Evolutionary conservation across 2,888 invertebrate species (phyloP), one percentile per base, ranked within the genome.

Genomic region (Drosophila setosimentum): DNA sequence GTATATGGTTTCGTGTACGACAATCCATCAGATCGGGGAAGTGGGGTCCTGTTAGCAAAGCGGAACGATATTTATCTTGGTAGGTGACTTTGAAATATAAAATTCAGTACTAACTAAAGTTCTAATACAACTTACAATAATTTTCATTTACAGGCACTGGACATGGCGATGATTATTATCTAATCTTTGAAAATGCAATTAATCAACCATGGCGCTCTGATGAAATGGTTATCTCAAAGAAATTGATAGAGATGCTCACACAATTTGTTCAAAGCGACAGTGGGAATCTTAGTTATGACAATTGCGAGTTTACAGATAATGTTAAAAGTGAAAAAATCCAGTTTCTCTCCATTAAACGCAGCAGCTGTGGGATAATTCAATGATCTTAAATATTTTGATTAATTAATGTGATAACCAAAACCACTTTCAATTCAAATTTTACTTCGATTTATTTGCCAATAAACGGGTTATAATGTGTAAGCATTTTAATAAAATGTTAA

Each of bases 1-100:
- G 63, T 76, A 5, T 76, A 73, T 24, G 48, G 62, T 68, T 96
- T 96, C 89, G 93, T 94, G n/a, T 96, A 95, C 90, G 92, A 78
- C 27, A 76, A 77, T 60, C 75, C 75, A 4, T 11, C 66, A 0
- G 27, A 30, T 8, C 37, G n/a, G 2, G 51, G 62, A 2, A 3
- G 7, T 2, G 48, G 29, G 0, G 18, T 42, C 1, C 29, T 35
- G 40, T 42, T 76, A 6, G 59, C 95, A 1, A 83, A 92, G 0
- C 94, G 94, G 13, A 92, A 92, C 0, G 93, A 94, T 13, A 78
- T 83, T 3, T 11, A 80, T 3, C 83, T 92, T 95, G 96, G 96
- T 84, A 94, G 94, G 18, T 18, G 3, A 3, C 10, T 2, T 5
- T 11, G 0, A 33, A 5, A 24, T 10, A 27, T 13, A 16, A 45